Evolutionary conservation across 2,888 invertebrate genomes (phyloP).

Genomic region (Cyaniris semiargus): DNA sequence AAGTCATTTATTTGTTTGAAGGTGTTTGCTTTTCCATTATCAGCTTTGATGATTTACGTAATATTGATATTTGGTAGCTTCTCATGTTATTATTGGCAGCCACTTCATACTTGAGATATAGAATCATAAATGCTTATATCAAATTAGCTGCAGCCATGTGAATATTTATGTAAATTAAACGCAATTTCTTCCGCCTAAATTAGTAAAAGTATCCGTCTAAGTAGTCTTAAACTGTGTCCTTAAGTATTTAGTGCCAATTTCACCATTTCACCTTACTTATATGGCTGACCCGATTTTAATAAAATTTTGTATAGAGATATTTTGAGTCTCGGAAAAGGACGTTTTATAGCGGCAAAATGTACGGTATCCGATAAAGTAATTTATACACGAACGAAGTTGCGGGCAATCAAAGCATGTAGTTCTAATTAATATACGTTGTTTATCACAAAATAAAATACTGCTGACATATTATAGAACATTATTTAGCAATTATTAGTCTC

Average conservation of each 20-base stretch:
- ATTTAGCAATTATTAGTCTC: not conserved
- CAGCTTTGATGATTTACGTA: constrained; percentile 7
- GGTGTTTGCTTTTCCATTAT: constrained; percentile 12
- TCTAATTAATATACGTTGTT: not conserved
- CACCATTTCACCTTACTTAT: too few species aligned
- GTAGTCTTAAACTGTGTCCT: too few species aligned
- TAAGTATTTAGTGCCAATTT: too few species aligned
- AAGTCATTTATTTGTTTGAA: constrained; percentile 20
- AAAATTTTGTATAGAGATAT: too few species aligned
- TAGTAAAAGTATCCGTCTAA: too few species aligned
- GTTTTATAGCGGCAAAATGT: too few species aligned
- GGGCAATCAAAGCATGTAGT: not conserved
- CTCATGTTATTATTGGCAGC: constrained; percentile 12
- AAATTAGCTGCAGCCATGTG: too few species aligned
- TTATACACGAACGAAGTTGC: not conserved
- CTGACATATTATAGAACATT: not conserved
- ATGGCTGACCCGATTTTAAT: too few species aligned
- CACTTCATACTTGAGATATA: not conserved
- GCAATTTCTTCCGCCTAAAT: too few species aligned
- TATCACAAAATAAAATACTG: constrained; percentile 6
- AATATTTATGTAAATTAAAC: too few species aligned
- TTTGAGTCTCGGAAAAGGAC: too few species aligned
- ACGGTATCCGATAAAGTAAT: too few species aligned
- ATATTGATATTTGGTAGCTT: constrained; percentile 13
- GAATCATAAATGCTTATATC: not conserved